These are phyloP conservation scores for Amphiura filiformis DNA, from an alignment of 35 echinoderm and acorn worm species.

Conservation along the genomic window DNA sequence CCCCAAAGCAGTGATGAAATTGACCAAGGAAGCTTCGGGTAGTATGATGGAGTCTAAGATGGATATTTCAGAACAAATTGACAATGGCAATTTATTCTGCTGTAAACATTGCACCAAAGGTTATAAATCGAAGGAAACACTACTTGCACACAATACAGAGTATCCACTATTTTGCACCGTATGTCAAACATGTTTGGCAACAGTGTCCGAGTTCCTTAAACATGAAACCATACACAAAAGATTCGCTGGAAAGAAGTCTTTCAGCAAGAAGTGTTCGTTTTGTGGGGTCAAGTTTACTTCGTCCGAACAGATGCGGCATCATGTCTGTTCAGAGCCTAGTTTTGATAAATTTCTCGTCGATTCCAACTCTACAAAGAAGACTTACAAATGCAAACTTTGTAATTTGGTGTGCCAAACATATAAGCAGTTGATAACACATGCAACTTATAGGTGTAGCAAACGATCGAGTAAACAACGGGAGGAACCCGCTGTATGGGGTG, in stretches of 20 bases:
- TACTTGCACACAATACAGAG: background rate
- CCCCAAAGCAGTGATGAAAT: background rate
- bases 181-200: background rate
- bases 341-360: background rate
- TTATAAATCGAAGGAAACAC: background rate
- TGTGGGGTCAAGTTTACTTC: background rate
- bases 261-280: background rate
- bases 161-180: background rate
- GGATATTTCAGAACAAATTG: background rate
- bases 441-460: background rate
- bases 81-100: background rate
- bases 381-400: background rate
- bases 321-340: background rate
- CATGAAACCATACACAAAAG: background rate
- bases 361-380: background rate
- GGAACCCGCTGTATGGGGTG: background rate
- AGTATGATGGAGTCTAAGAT: background rate
- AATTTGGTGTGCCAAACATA: background rate
- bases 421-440: background rate
- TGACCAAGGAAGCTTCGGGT: background rate
- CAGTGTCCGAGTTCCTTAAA: background rate
- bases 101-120: background rate
- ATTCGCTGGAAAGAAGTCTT: background rate
- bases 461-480: background rate
- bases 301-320: background rate